These are phyloP conservation scores for Beroe ovata DNA, from an alignment of 37 sponge, comb jelly and placozoan species.

Conservation along the genomic window DNA sequence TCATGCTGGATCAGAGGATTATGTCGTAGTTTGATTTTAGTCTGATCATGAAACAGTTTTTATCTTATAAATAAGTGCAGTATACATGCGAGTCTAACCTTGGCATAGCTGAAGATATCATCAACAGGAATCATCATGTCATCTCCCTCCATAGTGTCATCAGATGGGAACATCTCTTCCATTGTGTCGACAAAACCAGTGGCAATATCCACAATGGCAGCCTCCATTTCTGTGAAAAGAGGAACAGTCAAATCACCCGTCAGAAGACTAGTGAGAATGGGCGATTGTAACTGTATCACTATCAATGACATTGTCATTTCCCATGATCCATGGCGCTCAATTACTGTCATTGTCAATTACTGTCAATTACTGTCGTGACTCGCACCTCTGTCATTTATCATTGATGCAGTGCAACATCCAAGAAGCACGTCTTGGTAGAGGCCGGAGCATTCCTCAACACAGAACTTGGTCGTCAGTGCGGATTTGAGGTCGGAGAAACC, in stretches of 20 bases:
- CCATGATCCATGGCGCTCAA: too few species aligned
- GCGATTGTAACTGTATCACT: too few species aligned
- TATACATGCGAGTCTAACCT: too few species aligned
- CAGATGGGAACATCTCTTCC: background rate
- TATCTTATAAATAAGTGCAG: too few species aligned
- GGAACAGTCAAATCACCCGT: too few species aligned
- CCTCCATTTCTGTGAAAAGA: background rate
- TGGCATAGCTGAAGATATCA: background rate
- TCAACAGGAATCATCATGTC: background rate
- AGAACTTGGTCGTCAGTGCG: background rate
- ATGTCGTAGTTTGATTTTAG: too few species aligned
- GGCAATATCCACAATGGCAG: background rate
- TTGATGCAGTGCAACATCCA: conserved; percentile 47
- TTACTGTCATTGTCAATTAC: too few species aligned
- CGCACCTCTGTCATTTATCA: conserved; percentile 32
- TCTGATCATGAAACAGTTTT: too few species aligned
- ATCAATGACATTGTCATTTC: too few species aligned
- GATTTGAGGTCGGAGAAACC: background rate
- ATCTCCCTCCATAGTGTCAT: background rate
- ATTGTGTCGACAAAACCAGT: background rate
- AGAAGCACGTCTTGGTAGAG: conserved; percentile 15
- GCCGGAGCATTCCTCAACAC: conserved; percentile 40
- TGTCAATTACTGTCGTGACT: too few species aligned
- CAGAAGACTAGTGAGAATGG: too few species aligned
- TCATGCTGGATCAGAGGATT: too few species aligned